phyloP scores from a whole-genome alignment of 2,888 invertebrate species.

The Metallyticus violacea region DNA sequence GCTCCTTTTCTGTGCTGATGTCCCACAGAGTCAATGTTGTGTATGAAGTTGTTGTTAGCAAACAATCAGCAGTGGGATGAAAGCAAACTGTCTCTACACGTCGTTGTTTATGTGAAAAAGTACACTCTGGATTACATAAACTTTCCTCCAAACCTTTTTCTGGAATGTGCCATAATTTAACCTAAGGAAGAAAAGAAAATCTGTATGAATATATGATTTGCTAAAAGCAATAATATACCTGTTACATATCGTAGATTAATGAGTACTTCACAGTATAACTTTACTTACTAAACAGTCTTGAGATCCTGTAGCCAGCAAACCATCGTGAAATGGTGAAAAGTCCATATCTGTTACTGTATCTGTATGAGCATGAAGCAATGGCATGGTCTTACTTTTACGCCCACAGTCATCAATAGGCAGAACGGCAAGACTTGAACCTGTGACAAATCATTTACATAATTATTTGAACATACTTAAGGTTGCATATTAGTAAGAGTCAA shows the following conservation, averaged over 20 bases:
- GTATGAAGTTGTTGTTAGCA: conserved; percentile 83
- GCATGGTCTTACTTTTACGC: conserved; percentile 84
- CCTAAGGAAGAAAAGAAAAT: conserved; percentile 48
- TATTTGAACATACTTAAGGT: no score
- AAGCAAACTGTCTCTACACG: conserved; percentile 87
- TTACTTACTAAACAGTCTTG: conserved; percentile 74
- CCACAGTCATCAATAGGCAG: conserved; percentile 86
- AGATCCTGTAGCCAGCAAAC: conserved; percentile 84
- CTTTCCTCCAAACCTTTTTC: conserved; percentile 75
- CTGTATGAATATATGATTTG: not conserved
- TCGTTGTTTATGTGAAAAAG: conserved; percentile 77
- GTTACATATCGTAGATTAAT: not conserved
- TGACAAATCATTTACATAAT: no score
- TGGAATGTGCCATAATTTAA: conserved; percentile 89
- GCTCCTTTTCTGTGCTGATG: conserved; percentile 75
- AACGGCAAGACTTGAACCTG: conserved; percentile 86
- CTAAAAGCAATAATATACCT: not conserved
- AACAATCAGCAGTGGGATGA: conserved; percentile 85
- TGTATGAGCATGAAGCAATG: conserved; percentile 77
- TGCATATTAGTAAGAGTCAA: no score
- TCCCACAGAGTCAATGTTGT: conserved; percentile 85
- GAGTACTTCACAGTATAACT: not conserved
- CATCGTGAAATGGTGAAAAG: conserved; percentile 94
- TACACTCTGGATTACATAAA: conserved; percentile 73
- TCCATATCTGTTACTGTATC: conserved; percentile 94